These are phyloP conservation scores for Pegoplata infirma DNA, from an alignment of 2,888 invertebrate genomes.

Conservation along the genomic window DNA sequence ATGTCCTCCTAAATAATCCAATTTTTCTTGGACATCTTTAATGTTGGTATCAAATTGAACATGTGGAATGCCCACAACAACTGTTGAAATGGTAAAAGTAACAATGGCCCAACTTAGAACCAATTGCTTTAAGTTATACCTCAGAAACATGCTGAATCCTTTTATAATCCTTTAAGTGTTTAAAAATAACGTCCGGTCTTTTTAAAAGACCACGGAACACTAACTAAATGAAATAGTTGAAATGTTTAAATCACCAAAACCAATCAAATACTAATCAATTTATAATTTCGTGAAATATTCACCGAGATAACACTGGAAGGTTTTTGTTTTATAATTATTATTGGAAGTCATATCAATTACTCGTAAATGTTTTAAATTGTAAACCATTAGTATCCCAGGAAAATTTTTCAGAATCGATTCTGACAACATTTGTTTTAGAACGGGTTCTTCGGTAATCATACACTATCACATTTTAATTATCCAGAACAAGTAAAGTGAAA, in stretches of 20 bases:
- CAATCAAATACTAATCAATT: neutral
- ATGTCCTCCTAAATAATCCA: slow-evolving; percentile 63
- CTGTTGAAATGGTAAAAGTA: slow-evolving; percentile 64
- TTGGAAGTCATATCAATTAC: too few species aligned
- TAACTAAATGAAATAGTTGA: neutral
- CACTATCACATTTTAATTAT: too few species aligned
- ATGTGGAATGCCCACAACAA: slow-evolving; percentile 66
- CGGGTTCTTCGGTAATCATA: too few species aligned
- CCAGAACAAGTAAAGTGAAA: too few species aligned
- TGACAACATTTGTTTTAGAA: too few species aligned
- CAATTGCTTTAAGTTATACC: neutral
- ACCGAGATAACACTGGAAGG: neutral
- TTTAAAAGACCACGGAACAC: slow-evolving; percentile 19
- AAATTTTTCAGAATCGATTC: too few species aligned
- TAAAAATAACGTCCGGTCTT: slow-evolving; percentile 15
- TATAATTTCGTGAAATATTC: neutral
- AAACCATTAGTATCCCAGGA: too few species aligned
- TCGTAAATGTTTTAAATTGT: too few species aligned
- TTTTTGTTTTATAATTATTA: neutral
- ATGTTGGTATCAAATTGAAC: slow-evolving; percentile 60
- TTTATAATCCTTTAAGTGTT: neutral
- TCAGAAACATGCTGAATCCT: neutral
- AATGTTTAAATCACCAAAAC: neutral
- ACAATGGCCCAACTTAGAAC: slow-evolving; percentile 66
- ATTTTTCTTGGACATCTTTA: slow-evolving; percentile 61